Evolutionary conservation across 1,140 invertebrate species (phyloP).

Genomic region (Achatina immaculata): DNA sequence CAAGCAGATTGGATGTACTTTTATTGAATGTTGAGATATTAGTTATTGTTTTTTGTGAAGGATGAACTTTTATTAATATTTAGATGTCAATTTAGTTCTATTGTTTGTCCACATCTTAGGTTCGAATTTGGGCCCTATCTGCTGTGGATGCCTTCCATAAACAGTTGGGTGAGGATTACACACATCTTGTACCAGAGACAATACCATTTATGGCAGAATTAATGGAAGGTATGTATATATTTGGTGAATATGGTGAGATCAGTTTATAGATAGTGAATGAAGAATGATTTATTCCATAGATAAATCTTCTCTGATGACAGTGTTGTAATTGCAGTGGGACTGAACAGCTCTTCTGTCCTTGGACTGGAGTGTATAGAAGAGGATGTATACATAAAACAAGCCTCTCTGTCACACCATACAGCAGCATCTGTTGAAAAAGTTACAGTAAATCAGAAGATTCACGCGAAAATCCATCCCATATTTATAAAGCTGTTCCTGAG

Average conservation of each 20-base stretch:
- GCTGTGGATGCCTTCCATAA: slow-evolving; percentile 67
- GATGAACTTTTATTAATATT: no score
- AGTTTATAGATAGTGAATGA: neutral
- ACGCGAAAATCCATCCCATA: no score
- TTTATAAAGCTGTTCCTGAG: no score
- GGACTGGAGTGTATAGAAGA: neutral
- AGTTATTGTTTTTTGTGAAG: no score
- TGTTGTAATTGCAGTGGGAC: neutral
- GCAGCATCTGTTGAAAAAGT: no score
- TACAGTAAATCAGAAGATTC: no score
- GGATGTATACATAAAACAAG: neutral
- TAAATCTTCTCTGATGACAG: neutral
- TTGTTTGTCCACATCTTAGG: no score
- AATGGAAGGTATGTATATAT: slow-evolving; percentile 70
- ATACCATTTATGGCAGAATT: slow-evolving; percentile 74
- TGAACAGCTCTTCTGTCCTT: neutral
- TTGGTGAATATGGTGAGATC: neutral
- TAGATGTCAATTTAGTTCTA: no score
- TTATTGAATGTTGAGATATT: no score
- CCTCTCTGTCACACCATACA: neutral
- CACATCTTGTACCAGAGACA: slow-evolving; percentile 71
- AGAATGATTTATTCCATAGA: neutral
- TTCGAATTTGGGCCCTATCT: slow-evolving; percentile 68
- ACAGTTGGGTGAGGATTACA: slow-evolving; percentile 71
- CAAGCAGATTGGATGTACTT: no score